Percentiles rank a stretch among this genome's conserved stretches.
Conservation (phyloP, 1,140 invertebrate genomes). For the Ceratosolen solmsi region DNA sequence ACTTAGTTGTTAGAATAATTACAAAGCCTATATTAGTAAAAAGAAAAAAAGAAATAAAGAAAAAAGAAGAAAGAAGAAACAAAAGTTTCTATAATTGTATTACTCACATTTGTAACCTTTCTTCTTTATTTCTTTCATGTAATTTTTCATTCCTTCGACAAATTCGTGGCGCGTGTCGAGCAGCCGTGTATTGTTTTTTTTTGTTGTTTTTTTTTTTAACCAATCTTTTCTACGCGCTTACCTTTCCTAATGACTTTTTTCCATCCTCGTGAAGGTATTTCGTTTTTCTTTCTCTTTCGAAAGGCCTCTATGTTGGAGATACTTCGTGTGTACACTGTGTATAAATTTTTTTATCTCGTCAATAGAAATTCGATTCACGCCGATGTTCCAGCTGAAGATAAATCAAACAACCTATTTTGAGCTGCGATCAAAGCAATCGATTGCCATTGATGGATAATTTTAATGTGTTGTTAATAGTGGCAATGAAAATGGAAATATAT, state of each 20-base stretch:
- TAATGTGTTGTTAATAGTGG: no score
- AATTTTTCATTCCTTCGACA: not conserved
- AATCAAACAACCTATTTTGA: not conserved
- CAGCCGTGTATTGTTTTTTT: no score
- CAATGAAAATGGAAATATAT: no score
- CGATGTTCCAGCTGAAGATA: not conserved
- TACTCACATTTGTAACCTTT: conserved; percentile 18
- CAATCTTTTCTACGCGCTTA: conserved; percentile 2
- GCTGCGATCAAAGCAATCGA: not conserved
- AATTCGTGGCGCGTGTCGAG: conserved; percentile 9
- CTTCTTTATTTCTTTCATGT: not conserved
- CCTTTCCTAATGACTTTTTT: conserved; percentile 38
- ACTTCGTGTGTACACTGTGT: not conserved
- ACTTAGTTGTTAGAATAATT: no score
- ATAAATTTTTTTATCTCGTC: conserved; percentile 1
- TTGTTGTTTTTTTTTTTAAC: conserved; percentile 29
- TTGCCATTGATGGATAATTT: not conserved
- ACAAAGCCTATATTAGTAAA: no score
- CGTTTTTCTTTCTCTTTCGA: not conserved
- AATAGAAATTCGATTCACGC: not conserved
- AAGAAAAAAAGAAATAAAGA: conserved; percentile 4
- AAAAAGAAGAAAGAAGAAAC: not conserved
- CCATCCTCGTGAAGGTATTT: not conserved
- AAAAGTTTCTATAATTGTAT: conserved; percentile 16
- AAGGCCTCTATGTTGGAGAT: not conserved